A percentile compares a stretch with the other conserved stretches of the same genome.
Evolutionary conservation across 2,888 invertebrate genomes (phyloP).

Genomic region (Anthoptus insignis): DNA sequence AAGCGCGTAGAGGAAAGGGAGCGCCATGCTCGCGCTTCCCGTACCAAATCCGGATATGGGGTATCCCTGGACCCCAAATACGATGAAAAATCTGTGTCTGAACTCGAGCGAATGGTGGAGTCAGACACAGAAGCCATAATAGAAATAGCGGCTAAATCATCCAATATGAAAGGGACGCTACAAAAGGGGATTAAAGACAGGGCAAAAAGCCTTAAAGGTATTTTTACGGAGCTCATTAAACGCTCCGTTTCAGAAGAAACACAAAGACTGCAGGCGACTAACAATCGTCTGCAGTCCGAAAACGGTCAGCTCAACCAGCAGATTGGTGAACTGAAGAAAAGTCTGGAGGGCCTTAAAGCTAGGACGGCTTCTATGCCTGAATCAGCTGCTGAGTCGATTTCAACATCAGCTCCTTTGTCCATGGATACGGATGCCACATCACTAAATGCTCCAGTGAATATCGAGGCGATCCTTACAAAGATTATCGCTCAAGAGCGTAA

Average conservation of each 20-base stretch:
- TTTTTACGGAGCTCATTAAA: neutral
- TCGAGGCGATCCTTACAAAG: neutral
- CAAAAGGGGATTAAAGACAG: neutral
- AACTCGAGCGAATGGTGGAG: neutral
- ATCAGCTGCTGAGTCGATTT: neutral
- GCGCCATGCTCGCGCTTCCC: constrained; percentile 3
- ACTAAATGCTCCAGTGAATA: neutral
- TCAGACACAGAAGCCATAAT: neutral
- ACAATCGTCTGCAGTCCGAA: neutral
- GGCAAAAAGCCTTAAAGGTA: neutral
- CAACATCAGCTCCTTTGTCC: neutral
- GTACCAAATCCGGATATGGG: neutral
- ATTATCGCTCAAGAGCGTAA: neutral
- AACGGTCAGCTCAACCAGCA: neutral
- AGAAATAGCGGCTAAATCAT: neutral
- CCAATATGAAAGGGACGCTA: neutral
- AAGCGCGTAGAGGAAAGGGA: neutral
- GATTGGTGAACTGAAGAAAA: neutral
- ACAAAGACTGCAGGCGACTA: neutral
- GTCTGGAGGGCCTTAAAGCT: neutral
- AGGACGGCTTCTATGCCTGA: neutral
- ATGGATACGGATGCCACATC: neutral
- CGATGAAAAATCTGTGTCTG: neutral
- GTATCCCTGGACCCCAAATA: neutral
- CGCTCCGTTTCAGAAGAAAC: neutral